These are phyloP conservation scores for Lacerta agilis DNA, from an alignment of 2,797 vertebrate species.

Conservation along the genomic window DNA sequence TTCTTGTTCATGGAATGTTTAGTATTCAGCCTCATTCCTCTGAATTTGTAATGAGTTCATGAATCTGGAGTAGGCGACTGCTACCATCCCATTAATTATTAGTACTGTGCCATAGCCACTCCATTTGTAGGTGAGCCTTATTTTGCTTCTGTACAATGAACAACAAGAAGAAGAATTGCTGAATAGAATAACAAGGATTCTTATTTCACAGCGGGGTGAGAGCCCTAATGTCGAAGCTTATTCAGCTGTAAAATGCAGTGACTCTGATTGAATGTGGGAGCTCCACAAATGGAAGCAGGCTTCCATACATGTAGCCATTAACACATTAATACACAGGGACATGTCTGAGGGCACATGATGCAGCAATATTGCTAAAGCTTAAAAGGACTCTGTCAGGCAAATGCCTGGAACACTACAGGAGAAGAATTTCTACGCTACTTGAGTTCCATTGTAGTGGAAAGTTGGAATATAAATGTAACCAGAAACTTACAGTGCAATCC, in stretches of 20 bases:
- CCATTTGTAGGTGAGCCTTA: neutral
- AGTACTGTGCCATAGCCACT: slow-evolving; percentile 3
- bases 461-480: neutral
- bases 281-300: neutral
- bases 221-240: neutral
- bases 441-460: neutral
- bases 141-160: neutral
- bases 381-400: too few relatives aligned
- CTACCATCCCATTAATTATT: slow-evolving; percentile 20
- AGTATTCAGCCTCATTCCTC: slow-evolving; percentile 19
- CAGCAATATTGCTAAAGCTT: neutral
- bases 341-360: neutral
- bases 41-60: slow-evolving; percentile 32
- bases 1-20: slow-evolving; percentile 25
- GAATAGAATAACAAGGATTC: neutral
- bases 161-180: neutral
- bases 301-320: neutral
- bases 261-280: neutral
- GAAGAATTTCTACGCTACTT: neutral
- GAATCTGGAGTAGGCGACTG: slow-evolving; percentile 17
- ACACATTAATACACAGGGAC: neutral
- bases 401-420: neutral
- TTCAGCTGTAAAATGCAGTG: neutral
- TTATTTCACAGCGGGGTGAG: neutral
- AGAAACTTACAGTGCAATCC: too few relatives aligned